Evolutionary conservation across 2,113 vertebrate genomes (phyloP), one percentile per base, ranked within the genome.

Genomic region (Amphiprion ocellaris): DNA sequence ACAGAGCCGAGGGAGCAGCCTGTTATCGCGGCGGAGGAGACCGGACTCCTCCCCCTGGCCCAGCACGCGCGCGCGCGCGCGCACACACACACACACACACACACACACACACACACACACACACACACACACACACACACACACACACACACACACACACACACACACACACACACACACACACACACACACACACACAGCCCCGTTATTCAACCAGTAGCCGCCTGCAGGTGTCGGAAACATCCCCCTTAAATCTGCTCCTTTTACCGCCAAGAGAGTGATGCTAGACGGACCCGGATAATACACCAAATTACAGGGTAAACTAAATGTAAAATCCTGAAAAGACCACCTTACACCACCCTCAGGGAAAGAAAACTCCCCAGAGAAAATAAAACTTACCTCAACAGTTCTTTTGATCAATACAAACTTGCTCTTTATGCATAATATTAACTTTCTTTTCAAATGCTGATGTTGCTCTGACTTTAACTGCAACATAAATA

Each of bases 11-110:
- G 77, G 71, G 82, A 67, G 82, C 79, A 90, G 92, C 69, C 73
- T 89, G 89, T 91, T 93, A 91, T 94, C 92, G 90, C 81, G 52
- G 77, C 75, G 62, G 79, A 88, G 79, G 69, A 68, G 69, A 39
- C 50, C 74, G 84, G 66, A 87, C 94, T 94, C 94, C 94, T 90
- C 94, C 94, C 81, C 68, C 89, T 79, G 4, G 28, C 23, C 33
- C 53, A 15, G 6, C 77, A 10, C 74, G 12, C 69, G 63, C 65
- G 5, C 54, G 44, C 26, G 39, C 72, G 28, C 21, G 37, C 63
- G 23, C 81, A 41, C 73, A 30, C 65, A 4, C 83, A 28, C 69
- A 24, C 67, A 49, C 58, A 21, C 10, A 33, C 62, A 39, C 19
- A 6, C 56, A 12, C 50, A 30, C 21, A 21, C 21, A 39, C 64